Percentiles rank a stretch among this genome's conserved stretches.
These are phyloP conservation scores for Brachynemurus nebulosus DNA, from an alignment of 2,888 invertebrate genomes.

Conservation along the genomic window DNA sequence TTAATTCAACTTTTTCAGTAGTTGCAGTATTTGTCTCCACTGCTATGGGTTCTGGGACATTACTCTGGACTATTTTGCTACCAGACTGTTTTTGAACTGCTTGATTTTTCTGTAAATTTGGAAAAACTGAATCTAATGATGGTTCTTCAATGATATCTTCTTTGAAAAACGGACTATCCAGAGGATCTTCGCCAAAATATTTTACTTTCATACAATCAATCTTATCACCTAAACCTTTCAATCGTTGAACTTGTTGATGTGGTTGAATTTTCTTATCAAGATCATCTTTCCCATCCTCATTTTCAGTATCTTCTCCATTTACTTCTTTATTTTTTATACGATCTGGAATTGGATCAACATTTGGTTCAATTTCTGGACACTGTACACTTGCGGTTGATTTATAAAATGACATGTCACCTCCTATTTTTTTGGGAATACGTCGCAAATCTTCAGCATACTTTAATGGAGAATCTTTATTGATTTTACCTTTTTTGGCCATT, in stretches of 20 bases:
- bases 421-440: conserved; percentile 46
- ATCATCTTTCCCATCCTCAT: conserved; percentile 24
- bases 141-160: conserved; percentile 39
- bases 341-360: conserved; percentile 41
- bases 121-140: conserved; percentile 29
- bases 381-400: conserved; percentile 39
- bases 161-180: conserved; percentile 59
- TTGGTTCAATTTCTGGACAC: conserved; percentile 40
- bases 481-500: conserved; percentile 25
- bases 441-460: conserved; percentile 50
- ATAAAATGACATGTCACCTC: conserved; percentile 57
- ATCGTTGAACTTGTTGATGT: conserved; percentile 33
- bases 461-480: conserved; percentile 44
- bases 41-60: conserved; percentile 3
- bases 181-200: conserved; percentile 59
- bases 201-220: conserved; percentile 60
- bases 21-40: not conserved
- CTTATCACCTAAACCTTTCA: conserved; percentile 53
- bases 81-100: conserved; percentile 9
- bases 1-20: not conserved
- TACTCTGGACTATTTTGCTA: conserved; percentile 7
- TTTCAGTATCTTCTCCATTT: conserved; percentile 25
- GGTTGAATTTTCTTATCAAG: conserved; percentile 21
- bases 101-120: conserved; percentile 8
- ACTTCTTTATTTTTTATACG: conserved; percentile 27